phyloP scores from a whole-genome alignment of 2,888 invertebrate genomes.

The Amphipoea lucens region DNA sequence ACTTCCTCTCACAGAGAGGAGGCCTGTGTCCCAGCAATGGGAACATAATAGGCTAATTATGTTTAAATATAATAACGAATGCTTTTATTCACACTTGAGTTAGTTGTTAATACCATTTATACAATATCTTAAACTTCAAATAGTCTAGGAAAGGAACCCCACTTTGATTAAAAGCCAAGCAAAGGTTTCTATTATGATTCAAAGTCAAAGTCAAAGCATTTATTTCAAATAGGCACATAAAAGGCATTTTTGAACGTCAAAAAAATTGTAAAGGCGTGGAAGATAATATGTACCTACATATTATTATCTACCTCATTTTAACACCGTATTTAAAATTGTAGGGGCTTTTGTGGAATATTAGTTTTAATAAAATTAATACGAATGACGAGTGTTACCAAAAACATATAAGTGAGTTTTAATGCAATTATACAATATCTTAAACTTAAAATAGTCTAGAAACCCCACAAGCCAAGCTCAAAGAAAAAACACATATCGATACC shows the following conservation, averaged over 20 bases:
- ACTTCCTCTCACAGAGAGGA: no score
- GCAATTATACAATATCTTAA: background rate
- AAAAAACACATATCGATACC: background rate
- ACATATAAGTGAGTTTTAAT: background rate
- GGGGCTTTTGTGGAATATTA: background rate
- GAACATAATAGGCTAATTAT: no score
- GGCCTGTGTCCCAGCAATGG: no score
- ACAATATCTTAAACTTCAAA: background rate
- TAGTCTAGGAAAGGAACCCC: background rate
- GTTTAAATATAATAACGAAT: no score
- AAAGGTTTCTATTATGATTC: no score
- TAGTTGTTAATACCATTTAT: background rate
- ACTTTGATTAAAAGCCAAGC: background rate
- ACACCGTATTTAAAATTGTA: background rate
- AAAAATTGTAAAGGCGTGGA: no score
- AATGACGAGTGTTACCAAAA: background rate
- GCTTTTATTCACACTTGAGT: background rate
- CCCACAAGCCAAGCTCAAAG: background rate
- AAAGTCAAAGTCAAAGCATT: no score
- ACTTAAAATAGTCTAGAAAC: background rate
- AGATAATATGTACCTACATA: no score
- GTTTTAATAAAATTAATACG: background rate
- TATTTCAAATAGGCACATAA: no score
- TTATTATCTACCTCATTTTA: background rate
- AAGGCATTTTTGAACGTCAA: no score